phyloP scores from a whole-genome alignment of 2,113 vertebrate species.

The Pituophis catenifer region DNA sequence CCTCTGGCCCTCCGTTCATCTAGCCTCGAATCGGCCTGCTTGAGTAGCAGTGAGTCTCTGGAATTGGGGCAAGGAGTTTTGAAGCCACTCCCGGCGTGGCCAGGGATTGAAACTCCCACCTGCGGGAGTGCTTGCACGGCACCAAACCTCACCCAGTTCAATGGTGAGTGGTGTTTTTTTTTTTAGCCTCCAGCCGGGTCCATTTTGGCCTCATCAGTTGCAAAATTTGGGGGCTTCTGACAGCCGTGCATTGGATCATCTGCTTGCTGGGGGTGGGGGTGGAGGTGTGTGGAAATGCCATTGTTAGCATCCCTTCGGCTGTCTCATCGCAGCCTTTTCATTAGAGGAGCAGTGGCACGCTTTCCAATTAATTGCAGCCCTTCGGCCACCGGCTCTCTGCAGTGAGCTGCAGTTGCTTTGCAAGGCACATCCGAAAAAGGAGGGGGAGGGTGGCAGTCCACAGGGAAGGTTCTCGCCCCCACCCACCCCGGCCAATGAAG shows the following conservation, averaged over 20 bases:
- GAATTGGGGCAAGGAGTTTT: neutral
- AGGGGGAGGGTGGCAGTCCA: neutral
- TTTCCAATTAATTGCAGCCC: neutral
- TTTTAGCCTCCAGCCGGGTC: neutral
- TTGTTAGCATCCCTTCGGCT: neutral
- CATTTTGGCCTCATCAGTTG: neutral
- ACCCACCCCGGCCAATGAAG: neutral
- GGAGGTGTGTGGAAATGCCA: rapidly evolving
- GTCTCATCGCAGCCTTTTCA: neutral
- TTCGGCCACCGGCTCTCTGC: neutral
- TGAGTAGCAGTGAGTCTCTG: neutral
- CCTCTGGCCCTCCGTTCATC: neutral
- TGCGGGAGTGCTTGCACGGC: neutral
- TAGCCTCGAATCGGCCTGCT: neutral
- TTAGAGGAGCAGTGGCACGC: neutral
- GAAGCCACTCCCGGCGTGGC: neutral
- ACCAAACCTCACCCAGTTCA: neutral
- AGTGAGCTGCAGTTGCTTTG: neutral
- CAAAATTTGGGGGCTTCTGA: neutral
- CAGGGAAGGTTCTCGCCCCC: neutral
- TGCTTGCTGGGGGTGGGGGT: neutral
- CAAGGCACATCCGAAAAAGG: neutral
- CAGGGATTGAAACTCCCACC: neutral
- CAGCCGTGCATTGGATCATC: neutral
- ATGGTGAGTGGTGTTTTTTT: neutral